Evolutionary conservation across 2,113 vertebrate species (phyloP).

Genomic region (cattle (Bos taurus)): ARS-UCD2.0 NC_037348.1:14798001-14798500

Average conservation of each 20-base stretch:
- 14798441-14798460: not conserved
- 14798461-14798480: not conserved
- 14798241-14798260: not conserved
- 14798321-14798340: not conserved
- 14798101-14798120: not conserved
- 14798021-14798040: not conserved
- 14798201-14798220: not conserved
- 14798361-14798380: not conserved
- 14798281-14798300: not conserved
- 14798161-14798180: not conserved
- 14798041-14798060: not conserved
- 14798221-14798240: not conserved
- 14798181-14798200: not conserved
- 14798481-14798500: not conserved
- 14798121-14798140: not conserved
- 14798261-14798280: not conserved
- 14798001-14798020: not conserved
- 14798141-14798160: not conserved
- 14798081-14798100: not conserved
- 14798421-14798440: not conserved
- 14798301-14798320: not conserved
- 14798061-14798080: not conserved
- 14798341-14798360: not conserved
- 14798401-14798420: not conserved
- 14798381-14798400: not conserved